Evolutionary conservation across 2,888 invertebrate species (phyloP), one percentile per base, ranked within the genome.

Genomic region (Muscina levida): DNA sequence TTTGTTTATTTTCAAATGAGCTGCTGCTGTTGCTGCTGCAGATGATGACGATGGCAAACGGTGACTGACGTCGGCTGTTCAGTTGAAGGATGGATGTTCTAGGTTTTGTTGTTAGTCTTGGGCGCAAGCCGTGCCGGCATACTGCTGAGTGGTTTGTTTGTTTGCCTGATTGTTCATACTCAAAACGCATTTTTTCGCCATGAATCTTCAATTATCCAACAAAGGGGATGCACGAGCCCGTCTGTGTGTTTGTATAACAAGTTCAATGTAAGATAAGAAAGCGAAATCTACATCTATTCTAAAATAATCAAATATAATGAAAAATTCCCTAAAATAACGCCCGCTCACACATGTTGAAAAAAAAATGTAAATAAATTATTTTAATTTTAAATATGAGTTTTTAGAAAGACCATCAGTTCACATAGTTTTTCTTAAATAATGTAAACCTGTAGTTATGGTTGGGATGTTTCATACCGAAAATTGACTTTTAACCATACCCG

Each of bases 261-360:
- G n/a, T n/a, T n/a, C 42, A 73, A 57, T 51, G 76, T 44, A 73
- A 73, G n/a, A 13, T 46, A 65, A 37, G 65, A 75, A 46, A 59
- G 39, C 19, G 3, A 31, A 31, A 11, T 31, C 1, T 15, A 8
- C 1, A 3, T 77, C 72, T 53, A 31, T 72, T 62, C 44, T 31
- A 59, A 65, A 72, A 31, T 77, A 77, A 72, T 72, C 53, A 72
- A 77, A 78, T 67, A 51, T 72, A 68, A 72, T 77, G 51, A 78
- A 78, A 73, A 73, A 73, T 78, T 62, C 53, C 53, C 68, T 68
- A 57, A 78, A 77, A n/a, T n/a, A 70, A 84, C 82, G 82, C 82
- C 85, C 83, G 83, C 83, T 84, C 85, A 82, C 87, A 88, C 87
- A 88, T 88, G 87, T 85, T 87, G 84, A 83, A 80, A 51, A 31